phyloP scores from a whole-genome alignment of 2,888 invertebrate species.

The Lasioglossum zephyrum region DNA sequence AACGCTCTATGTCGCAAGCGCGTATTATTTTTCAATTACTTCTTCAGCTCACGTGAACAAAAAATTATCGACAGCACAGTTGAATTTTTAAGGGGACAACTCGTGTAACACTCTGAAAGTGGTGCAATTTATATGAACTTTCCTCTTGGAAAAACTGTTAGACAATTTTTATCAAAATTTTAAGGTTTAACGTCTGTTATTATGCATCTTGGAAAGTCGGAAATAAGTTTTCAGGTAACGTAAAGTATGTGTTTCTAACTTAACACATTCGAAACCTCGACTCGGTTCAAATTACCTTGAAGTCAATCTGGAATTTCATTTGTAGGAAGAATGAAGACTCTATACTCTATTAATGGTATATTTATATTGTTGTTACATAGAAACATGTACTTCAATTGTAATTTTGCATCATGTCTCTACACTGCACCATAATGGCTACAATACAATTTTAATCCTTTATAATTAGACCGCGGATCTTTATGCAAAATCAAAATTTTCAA shows the following conservation, averaged over 20 bases:
- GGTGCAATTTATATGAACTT: background rate
- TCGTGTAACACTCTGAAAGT: background rate
- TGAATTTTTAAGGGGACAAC: background rate
- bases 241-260: too few relatives aligned
- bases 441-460: background rate
- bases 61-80: background rate
- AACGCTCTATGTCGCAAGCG: background rate
- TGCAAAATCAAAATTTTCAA: too few relatives aligned
- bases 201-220: background rate
- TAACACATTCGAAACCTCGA: too few relatives aligned
- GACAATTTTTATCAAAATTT: background rate
- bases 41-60: background rate
- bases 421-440: background rate
- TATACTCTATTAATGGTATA: too few relatives aligned
- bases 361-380: too few relatives aligned
- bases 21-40: constrained; percentile 14
- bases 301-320: too few relatives aligned
- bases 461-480: too few relatives aligned
- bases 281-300: too few relatives aligned
- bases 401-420: too few relatives aligned
- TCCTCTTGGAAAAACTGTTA: background rate
- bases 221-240: too few relatives aligned
- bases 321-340: too few relatives aligned
- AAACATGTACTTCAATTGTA: too few relatives aligned
- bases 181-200: background rate